phyloP scores from a whole-genome alignment of 2,797 vertebrate species.

The Carapus acus region DNA sequence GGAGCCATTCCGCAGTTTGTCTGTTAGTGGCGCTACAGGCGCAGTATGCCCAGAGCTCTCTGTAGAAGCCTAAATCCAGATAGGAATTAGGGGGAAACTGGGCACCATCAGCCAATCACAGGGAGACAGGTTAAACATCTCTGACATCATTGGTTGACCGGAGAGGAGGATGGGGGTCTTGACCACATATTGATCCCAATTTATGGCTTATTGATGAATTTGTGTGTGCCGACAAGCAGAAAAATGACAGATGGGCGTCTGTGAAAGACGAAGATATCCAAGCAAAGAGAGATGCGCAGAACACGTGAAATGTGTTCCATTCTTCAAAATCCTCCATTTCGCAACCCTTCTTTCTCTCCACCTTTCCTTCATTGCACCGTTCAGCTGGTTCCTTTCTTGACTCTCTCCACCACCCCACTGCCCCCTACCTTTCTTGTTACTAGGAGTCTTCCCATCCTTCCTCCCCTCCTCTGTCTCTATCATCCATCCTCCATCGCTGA shows the following conservation, averaged over 20 bases:
- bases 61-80: too few relatives aligned
- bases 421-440: neutral
- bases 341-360: neutral
- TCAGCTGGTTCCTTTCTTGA: neutral
- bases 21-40: too few relatives aligned
- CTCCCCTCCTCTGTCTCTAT: conserved; percentile 2
- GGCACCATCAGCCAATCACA: neutral
- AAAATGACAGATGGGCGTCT: neutral
- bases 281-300: neutral
- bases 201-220: too few relatives aligned
- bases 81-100: neutral
- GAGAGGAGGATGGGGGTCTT: neutral
- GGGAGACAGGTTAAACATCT: neutral
- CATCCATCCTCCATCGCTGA: conserved; percentile 28
- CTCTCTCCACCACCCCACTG: neutral
- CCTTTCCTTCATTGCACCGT: neutral
- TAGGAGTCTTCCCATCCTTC: neutral
- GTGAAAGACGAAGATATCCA: neutral
- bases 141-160: neutral
- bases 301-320: neutral
- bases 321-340: neutral
- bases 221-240: too few relatives aligned
- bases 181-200: too few relatives aligned
- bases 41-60: too few relatives aligned
- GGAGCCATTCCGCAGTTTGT: too few relatives aligned